These are phyloP conservation scores for Flexamia atlantica DNA, from an alignment of 2,888 invertebrate genomes.

Conservation along the genomic window DNA sequence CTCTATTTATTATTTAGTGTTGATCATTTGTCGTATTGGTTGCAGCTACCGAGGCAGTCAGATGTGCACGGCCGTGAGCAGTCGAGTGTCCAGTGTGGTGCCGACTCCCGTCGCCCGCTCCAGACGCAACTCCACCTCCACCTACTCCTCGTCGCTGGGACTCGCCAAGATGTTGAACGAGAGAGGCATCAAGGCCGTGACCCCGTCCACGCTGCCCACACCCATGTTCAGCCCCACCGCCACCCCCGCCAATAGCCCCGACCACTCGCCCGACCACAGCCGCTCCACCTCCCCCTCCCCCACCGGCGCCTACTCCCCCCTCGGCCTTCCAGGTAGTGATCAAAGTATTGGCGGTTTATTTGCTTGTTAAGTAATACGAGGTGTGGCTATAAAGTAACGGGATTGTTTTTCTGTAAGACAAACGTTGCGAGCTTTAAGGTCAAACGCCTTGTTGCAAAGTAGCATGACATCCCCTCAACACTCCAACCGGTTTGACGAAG, in stretches of 20 bases:
- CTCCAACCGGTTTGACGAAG: no score
- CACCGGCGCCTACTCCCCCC: slow-evolving; percentile 76
- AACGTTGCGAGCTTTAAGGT: no score
- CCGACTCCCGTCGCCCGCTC: slow-evolving; percentile 78
- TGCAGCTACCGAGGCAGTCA: slow-evolving; percentile 79
- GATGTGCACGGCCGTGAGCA: slow-evolving; percentile 81
- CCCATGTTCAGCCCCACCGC: slow-evolving; percentile 89
- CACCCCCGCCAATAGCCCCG: slow-evolving; percentile 92
- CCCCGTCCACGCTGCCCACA: slow-evolving; percentile 82
- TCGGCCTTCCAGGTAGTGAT: slow-evolving; percentile 77
- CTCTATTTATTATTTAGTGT: no score
- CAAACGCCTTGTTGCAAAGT: no score
- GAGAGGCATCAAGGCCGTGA: slow-evolving; percentile 85
- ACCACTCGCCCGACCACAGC: slow-evolving; percentile 72
- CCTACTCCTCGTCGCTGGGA: slow-evolving; percentile 86
- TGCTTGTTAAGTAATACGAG: no score
- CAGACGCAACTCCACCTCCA: slow-evolving; percentile 88
- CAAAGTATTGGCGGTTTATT: no score
- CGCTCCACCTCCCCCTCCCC: slow-evolving; percentile 78
- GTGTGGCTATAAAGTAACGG: no score
- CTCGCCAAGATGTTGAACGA: slow-evolving; percentile 88
- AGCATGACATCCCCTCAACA: no score
- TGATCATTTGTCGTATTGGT: no score
- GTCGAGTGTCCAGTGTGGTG: slow-evolving; percentile 71
- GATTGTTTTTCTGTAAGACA: no score